Percentiles rank a stretch among this genome's conserved stretches.
phyloP scores from a whole-genome alignment of 2,113 vertebrate genomes.

The Nannospalax galili region DNA sequence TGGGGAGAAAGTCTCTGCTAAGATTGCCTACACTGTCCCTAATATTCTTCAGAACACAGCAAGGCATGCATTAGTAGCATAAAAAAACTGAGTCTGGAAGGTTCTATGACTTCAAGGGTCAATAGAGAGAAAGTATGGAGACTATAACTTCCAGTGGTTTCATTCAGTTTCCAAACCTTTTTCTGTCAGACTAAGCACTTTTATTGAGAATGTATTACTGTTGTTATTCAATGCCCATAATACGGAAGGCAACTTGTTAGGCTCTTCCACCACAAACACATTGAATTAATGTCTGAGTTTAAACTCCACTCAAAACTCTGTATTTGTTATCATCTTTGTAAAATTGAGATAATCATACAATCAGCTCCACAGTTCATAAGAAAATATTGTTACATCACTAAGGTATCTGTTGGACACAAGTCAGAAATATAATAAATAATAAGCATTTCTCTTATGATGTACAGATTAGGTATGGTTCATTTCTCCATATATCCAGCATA shows the following conservation, averaged over 20 bases:
- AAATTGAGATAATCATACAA: background rate
- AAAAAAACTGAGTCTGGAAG: background rate
- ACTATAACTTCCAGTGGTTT: background rate
- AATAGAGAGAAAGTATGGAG: background rate
- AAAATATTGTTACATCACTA: background rate
- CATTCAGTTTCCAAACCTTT: background rate
- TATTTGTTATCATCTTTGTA: background rate
- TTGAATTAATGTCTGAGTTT: background rate
- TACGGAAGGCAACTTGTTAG: background rate
- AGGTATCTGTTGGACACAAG: background rate
- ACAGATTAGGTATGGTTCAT: background rate
- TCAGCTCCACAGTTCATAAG: background rate
- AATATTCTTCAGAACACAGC: background rate
- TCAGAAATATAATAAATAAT: background rate
- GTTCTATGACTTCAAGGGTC: background rate
- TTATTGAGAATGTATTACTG: background rate
- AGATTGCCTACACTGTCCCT: background rate
- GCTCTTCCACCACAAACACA: background rate
- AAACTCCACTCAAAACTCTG: background rate
- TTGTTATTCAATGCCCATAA: background rate
- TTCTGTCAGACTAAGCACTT: background rate
- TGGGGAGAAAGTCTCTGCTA: background rate
- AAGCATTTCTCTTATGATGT: background rate
- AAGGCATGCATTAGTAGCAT: accelerated
- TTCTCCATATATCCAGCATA: background rate